These are phyloP conservation scores for Stomatorhinus walkeri DNA, from an alignment of 2,797 vertebrate genomes.

Conservation along the genomic window DNA sequence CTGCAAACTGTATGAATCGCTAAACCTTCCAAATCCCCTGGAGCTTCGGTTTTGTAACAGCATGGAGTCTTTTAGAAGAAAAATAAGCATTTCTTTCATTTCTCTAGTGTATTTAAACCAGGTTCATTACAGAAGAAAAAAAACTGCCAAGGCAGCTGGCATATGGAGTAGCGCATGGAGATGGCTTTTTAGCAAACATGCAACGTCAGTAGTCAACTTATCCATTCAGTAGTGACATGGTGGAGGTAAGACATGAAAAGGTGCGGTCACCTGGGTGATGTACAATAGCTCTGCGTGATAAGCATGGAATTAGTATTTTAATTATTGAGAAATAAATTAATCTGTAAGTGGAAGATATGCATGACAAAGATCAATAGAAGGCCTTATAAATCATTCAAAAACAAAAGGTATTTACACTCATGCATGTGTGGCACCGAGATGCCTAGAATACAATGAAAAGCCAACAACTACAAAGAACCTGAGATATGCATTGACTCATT, in stretches of 20 bases:
- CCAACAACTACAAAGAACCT: neutral
- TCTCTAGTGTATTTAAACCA: neutral
- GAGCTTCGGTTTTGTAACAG: neutral
- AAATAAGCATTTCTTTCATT: conserved; percentile 13
- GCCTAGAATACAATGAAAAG: neutral
- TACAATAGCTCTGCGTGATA: neutral
- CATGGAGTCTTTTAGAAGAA: neutral
- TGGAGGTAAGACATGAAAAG: neutral
- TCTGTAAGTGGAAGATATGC: neutral
- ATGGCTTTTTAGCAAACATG: neutral
- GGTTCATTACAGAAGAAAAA: neutral
- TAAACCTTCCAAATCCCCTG: neutral
- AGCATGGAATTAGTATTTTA: neutral
- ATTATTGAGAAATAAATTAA: neutral
- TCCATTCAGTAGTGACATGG: neutral
- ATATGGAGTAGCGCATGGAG: neutral
- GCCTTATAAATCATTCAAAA: neutral
- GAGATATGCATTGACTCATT: neutral
- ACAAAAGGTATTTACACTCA: neutral
- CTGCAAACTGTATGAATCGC: neutral
- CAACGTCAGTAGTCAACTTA: neutral
- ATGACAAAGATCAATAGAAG: neutral
- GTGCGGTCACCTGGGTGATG: neutral
- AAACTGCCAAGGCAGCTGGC: neutral
- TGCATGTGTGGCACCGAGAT: neutral